Percentiles rank a stretch among this genome's conserved stretches.
These are phyloP conservation scores for Radopholus similis DNA, from an alignment of 1,140 invertebrate genomes.

Conservation along the genomic window DNA sequence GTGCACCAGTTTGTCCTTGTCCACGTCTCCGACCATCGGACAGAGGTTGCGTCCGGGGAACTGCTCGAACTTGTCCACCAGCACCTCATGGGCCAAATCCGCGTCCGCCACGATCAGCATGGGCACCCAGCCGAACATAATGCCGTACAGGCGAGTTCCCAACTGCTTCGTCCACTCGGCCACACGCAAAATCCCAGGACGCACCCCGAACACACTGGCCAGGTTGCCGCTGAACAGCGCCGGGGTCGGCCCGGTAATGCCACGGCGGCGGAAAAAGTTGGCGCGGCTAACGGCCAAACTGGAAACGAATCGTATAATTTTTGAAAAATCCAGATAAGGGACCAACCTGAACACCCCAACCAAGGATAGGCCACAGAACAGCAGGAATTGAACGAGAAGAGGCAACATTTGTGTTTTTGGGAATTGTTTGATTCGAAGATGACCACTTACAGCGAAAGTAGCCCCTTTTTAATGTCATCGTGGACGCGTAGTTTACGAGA, in stretches of 20 bases:
- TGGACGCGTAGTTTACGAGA: too few relatives aligned
- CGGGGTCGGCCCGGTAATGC: slow-evolving; percentile 60
- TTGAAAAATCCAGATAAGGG: too few relatives aligned
- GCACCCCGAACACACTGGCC: slow-evolving; percentile 44
- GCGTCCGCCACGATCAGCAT: slow-evolving; percentile 62
- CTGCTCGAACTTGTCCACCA: slow-evolving; percentile 63
- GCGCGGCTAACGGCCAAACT: not conserved
- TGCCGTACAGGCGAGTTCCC: slow-evolving; percentile 62
- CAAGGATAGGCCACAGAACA: not conserved
- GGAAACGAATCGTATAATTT: not conserved
- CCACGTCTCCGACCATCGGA: slow-evolving; percentile 32
- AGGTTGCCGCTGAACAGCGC: slow-evolving; percentile 62
- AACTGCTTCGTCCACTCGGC: slow-evolving; percentile 61
- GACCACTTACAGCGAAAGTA: too few relatives aligned
- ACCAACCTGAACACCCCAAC: not conserved
- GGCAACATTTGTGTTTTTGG: too few relatives aligned
- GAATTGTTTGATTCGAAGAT: too few relatives aligned
- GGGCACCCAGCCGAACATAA: slow-evolving; percentile 49
- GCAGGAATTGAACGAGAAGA: not conserved
- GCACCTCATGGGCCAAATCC: slow-evolving; percentile 61
- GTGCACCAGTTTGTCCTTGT: slow-evolving; percentile 24
- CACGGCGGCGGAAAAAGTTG: too few relatives aligned
- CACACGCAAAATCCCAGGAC: slow-evolving; percentile 21
- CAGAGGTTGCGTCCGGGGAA: slow-evolving; percentile 57
- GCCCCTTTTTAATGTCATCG: too few relatives aligned